These are phyloP conservation scores for Drosophila barbarae DNA, from an alignment of 2,888 invertebrate genomes.

Conservation along the genomic window DNA sequence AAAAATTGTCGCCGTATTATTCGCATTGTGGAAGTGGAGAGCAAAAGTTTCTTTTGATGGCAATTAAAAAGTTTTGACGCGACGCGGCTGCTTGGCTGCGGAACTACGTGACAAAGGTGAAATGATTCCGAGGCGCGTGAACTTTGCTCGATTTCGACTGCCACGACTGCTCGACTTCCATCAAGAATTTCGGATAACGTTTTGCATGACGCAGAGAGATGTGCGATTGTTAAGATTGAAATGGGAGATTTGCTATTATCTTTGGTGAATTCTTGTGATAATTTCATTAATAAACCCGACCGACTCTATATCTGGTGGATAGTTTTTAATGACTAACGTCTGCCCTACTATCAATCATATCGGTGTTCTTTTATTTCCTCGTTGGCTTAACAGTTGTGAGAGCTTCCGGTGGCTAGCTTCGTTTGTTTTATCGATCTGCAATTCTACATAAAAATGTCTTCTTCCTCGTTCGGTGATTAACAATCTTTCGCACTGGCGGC, in stretches of 20 bases:
- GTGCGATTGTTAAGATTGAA: constrained; percentile 15
- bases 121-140: constrained; percentile 37
- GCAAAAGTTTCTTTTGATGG: constrained; percentile 32
- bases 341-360: not conserved
- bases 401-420: constrained; percentile 14
- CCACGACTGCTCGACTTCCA: constrained; percentile 2
- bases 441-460: constrained; percentile 14
- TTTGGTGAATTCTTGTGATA: not conserved
- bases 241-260: not conserved
- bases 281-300: not conserved
- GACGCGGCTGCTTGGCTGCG: constrained; percentile 22
- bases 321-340: not conserved
- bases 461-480: constrained; percentile 21
- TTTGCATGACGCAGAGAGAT: constrained; percentile 18
- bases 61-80: constrained; percentile 63
- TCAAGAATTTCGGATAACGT: constrained; percentile 10
- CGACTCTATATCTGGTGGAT: constrained; percentile 6
- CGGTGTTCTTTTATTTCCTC: constrained; percentile 17
- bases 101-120: constrained; percentile 62
- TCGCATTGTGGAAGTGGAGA: constrained; percentile 34
- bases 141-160: constrained; percentile 32
- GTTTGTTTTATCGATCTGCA: constrained; percentile 1
- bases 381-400: constrained; percentile 6
- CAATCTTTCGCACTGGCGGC: constrained; percentile 31
- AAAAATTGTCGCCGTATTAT: constrained; percentile 22